These are phyloP conservation scores for Meteorus cinctellus DNA, from an alignment of 2,888 invertebrate genomes.

Conservation along the genomic window DNA sequence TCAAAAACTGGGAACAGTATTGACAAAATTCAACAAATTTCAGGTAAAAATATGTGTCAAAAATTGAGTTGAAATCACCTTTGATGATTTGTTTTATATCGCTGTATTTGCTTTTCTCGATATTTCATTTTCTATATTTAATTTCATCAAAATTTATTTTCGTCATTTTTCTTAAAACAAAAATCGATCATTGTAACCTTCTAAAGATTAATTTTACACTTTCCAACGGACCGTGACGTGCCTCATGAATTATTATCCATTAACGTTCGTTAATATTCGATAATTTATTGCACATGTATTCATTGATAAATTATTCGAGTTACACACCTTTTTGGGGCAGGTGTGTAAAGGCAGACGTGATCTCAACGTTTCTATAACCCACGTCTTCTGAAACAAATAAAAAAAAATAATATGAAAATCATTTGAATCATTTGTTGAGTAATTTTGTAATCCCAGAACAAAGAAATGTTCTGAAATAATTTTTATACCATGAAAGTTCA, in stretches of 20 bases:
- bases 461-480: background rate
- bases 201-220: background rate
- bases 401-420: conserved; percentile 2
- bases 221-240: conserved; percentile 8
- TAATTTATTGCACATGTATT: background rate
- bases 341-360: conserved; percentile 73
- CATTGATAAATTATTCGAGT: background rate
- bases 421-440: background rate
- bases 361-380: conserved; percentile 74
- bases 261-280: background rate
- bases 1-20: background rate
- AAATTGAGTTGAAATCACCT: too few species aligned
- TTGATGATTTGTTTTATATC: too few species aligned
- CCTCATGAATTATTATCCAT: background rate
- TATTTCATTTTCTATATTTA: too few species aligned
- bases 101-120: too few species aligned
- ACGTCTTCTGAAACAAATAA: conserved; percentile 74
- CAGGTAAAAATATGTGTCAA: background rate
- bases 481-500: too few species aligned
- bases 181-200: too few species aligned
- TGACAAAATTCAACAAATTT: background rate
- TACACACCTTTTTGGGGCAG: conserved; percentile 73
- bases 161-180: too few species aligned
- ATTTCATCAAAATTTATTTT: too few species aligned
- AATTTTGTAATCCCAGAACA: background rate